A percentile compares a stretch with the other conserved stretches of the same genome.
Conservation (phyloP, 2,888 invertebrate genomes). For the Meghimatium bilineatum region DNA sequence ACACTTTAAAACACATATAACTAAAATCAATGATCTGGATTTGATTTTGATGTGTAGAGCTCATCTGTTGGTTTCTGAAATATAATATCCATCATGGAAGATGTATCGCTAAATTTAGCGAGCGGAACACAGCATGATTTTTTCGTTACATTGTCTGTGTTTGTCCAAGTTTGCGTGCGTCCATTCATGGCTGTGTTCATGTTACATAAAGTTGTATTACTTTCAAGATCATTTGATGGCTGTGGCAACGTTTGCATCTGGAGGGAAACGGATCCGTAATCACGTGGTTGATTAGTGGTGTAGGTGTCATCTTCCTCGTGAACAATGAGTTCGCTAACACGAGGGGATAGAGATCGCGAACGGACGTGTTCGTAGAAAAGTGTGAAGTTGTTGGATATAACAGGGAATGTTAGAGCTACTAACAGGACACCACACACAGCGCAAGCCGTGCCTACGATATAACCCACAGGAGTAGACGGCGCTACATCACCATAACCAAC, state of each 20-base stretch:
- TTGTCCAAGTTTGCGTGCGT: neutral
- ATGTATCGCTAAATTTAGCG: slow-evolving; percentile 59
- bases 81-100: slow-evolving; percentile 64
- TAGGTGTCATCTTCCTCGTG: slow-evolving; percentile 38
- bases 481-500: slow-evolving; percentile 75
- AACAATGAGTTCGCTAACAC: slow-evolving; percentile 42
- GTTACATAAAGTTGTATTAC: neutral
- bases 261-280: slow-evolving; percentile 34
- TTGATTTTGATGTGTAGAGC: neutral
- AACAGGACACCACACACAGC: slow-evolving; percentile 74
- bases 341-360: slow-evolving; percentile 60
- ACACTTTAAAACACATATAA: neutral
- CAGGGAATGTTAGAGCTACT: slow-evolving; percentile 75
- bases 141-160: neutral
- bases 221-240: neutral
- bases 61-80: slow-evolving; percentile 46
- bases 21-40: neutral
- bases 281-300: neutral
- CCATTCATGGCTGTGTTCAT: slow-evolving; percentile 1
- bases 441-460: slow-evolving; percentile 73
- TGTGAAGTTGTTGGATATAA: slow-evolving; percentile 76
- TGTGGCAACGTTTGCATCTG: slow-evolving; percentile 28
- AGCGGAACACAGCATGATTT: slow-evolving; percentile 46
- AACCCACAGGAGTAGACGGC: slow-evolving; percentile 71
- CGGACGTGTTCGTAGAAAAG: slow-evolving; percentile 75